These are phyloP conservation scores for Paradisaea rubra DNA, from an alignment of 2,113 vertebrate species.

Conservation along the genomic window DNA sequence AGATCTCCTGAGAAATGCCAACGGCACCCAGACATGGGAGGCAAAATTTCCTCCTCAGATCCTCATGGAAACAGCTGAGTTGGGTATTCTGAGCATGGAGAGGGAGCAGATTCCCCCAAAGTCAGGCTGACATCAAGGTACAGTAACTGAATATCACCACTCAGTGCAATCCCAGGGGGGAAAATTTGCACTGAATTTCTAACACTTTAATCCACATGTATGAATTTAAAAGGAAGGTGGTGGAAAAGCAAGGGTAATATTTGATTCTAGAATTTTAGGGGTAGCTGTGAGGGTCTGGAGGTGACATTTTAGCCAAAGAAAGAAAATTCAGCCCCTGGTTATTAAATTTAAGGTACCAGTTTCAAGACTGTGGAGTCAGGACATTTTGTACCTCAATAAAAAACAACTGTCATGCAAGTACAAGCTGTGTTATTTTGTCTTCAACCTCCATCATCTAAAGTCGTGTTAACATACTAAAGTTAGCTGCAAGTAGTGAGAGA, in stretches of 20 bases:
- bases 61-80: neutral
- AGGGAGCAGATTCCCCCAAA: slow-evolving; percentile 1
- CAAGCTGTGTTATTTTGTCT: neutral
- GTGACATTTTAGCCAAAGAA: neutral
- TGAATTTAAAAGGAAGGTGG: neutral
- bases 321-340: neutral
- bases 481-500: neutral
- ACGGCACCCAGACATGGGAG: neutral
- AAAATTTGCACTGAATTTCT: neutral
- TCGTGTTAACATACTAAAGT: neutral
- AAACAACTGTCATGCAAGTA: neutral
- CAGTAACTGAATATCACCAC: neutral
- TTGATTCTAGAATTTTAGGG: neutral
- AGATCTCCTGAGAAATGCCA: slow-evolving; percentile 2
- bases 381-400: neutral
- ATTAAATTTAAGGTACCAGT: neutral
- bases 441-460: neutral
- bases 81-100: neutral
- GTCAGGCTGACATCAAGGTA: slow-evolving; percentile 29
- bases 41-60: neutral
- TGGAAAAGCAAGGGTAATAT: neutral
- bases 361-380: neutral
- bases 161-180: neutral
- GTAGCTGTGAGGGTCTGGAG: neutral
- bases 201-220: neutral